phyloP scores from a whole-genome alignment of 2,113 vertebrate species.

The Nyctibius bracteatus region DNA sequence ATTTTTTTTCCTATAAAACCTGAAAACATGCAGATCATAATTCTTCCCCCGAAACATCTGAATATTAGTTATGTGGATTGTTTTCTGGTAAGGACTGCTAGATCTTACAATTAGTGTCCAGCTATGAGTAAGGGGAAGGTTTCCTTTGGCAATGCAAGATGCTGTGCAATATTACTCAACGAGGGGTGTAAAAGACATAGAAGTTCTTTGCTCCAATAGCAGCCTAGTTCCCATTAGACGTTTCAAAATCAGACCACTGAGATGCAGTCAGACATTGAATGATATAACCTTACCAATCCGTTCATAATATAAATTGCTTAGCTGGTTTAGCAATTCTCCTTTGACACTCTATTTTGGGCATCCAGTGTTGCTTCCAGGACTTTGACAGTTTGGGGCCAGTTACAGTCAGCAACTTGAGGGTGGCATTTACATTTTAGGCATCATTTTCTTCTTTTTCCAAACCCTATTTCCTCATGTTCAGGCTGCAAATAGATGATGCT shows the following conservation, averaged over 20 bases:
- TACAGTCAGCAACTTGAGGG: neutral
- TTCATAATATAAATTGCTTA: neutral
- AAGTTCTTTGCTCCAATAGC: neutral
- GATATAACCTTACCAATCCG: neutral
- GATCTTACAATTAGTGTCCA: neutral
- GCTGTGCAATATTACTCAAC: neutral
- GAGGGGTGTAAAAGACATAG: neutral
- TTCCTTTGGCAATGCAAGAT: neutral
- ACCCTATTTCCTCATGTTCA: neutral
- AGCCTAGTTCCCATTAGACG: neutral
- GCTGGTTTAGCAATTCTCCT: neutral
- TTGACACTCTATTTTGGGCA: neutral
- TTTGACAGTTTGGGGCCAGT: conserved; percentile 22
- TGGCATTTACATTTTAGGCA: neutral
- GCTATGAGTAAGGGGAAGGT: neutral
- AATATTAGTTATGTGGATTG: neutral
- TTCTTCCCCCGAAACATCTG: neutral
- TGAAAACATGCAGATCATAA: neutral
- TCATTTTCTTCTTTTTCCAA: neutral
- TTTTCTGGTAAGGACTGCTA: neutral
- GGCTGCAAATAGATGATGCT: neutral
- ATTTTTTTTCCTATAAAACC: neutral
- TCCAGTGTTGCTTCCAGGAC: neutral
- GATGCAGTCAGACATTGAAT: neutral
- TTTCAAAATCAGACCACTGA: neutral